Evolutionary conservation across 2,797 vertebrate genomes (phyloP), one percentile per base, ranked within the genome.

Genomic region (Siniperca obscura): DNA sequence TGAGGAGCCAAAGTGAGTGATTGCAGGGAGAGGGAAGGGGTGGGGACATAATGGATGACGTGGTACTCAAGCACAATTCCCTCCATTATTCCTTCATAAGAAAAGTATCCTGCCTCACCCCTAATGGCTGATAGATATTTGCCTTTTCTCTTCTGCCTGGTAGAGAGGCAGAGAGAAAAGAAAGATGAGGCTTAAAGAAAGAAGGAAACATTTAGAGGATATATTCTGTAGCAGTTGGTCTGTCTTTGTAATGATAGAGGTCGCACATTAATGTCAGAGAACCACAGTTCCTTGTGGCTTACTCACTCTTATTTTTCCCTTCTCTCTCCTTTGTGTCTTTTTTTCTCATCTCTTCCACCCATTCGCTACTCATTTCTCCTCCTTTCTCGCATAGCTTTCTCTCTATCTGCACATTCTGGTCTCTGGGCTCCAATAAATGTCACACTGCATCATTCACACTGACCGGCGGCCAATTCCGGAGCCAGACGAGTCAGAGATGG

Each of bases 371-470:
- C 16, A 38, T 78, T 73, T 70, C 10, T 13, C 14, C 25, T 48
- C 48, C 17, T 27, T 66, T 57, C 21, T 80, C 82, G 78, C 78
- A 52, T 76, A 69, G 81, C 74, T 66, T 50, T 40, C 86, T 86
- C 75, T 85, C 82, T 80, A 90, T 89, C 78, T 90, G 77, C 85
- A 91, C 75, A 80, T 87, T 87, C 81, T 67, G 86, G 77, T 93
- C 93, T 89, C 86, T 77, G 67, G 86, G 84, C 89, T 87, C 90
- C 86, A 91, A 90, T 93, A 93, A 93, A 93, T 92, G 91, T 94
- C 93, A 90, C 81, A 81, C 71, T 74, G 87, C 81, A 92, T 93
- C 90, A 88, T 87, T 89, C 86, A 87, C 74, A 38, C 70, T 85
- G 85, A 90, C 87, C 82, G 21, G 78, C 70, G 67, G 71, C 84